Base-by-base conservation (phyloP, 2,797 vertebrate genomes). In the Alauda arvensis region DNA sequence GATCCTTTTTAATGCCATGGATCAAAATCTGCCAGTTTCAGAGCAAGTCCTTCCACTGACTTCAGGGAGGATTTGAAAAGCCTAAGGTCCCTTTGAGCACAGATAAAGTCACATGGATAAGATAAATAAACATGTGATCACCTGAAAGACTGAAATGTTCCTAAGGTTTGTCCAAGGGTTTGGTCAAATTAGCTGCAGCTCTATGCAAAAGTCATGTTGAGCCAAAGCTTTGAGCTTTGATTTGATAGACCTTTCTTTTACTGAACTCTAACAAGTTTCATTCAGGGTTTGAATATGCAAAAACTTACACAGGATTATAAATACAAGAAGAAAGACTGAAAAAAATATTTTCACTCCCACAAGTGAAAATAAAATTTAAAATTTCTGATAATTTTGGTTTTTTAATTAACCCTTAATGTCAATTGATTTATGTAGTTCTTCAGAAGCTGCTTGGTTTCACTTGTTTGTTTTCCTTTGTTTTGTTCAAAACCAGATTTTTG, bases 271-370 rank as follows among this genome's bases (percentile, higher is more conserved):
- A 88, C 39, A 92, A 61, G 59, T 24, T 83, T 62, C 92, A 91
- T 95, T 93, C 91, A 93, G 87, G 85, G 88, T 93, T 85, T 93
- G 46, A 95, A 94, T 95, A 94, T 91, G 79, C 90, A 92, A 95
- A 95, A 96, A 94, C 31, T 69, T 81, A 93, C 61, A 93, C 26
- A 74, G 45, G 74, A 82, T 77, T 85, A 70, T 87, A 83, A 59
- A 83, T 66, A 53, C 12, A 55, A 78, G 39, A 28, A 77, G 81
- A 90, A 92, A 85, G 39, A 83, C 10, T 39, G n/a, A 56, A 85
- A 88, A 84, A 43, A 39, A 17, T 56, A 53, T 88, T 93, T 94
- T 94, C 79, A 90, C 18, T 88, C 13, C 4, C 53, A 57, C 7
- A 63, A 67, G 57, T 63, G 74, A 83, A 94, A 94, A 72, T 88